Conservation (phyloP, 2,113 vertebrate genomes). For the Tiliqua scincoides region DNA sequence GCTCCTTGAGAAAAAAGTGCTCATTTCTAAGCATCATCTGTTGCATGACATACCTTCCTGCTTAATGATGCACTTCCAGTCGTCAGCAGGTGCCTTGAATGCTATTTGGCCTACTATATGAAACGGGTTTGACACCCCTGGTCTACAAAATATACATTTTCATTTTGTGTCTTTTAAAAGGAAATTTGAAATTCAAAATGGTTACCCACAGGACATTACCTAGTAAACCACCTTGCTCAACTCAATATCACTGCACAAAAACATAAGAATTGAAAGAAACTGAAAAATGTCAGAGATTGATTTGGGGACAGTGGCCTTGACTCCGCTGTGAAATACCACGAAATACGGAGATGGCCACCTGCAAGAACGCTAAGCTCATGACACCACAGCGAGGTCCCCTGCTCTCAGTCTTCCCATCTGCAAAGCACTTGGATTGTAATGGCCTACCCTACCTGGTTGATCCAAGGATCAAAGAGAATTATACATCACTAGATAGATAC, state of each 20-base stretch:
- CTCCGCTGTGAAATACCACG: background rate
- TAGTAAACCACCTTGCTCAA: background rate
- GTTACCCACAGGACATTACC: background rate
- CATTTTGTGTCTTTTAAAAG: background rate
- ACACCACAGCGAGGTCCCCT: background rate
- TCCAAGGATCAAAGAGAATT: background rate
- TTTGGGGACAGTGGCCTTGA: background rate
- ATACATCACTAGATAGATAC: background rate
- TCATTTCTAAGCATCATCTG: too few species aligned
- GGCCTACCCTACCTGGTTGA: background rate
- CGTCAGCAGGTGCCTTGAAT: too few species aligned
- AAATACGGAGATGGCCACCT: background rate
- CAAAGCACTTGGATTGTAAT: background rate
- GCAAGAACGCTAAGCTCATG: background rate
- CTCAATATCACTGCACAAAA: background rate
- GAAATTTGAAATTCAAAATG: constrained; percentile 4
- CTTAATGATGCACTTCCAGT: too few species aligned
- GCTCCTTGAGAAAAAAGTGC: too few species aligned
- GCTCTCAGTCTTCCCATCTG: background rate
- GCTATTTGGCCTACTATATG: too few species aligned
- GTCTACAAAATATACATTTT: too few species aligned
- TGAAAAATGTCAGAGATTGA: background rate
- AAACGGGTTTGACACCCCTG: too few species aligned
- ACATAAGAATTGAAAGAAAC: background rate
- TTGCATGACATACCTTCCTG: too few species aligned